A percentile compares a stretch with the other conserved stretches of the same genome.
Evolutionary conservation across 2,888 invertebrate genomes (phyloP).

Genomic region (Itoplectis maculator): DNA sequence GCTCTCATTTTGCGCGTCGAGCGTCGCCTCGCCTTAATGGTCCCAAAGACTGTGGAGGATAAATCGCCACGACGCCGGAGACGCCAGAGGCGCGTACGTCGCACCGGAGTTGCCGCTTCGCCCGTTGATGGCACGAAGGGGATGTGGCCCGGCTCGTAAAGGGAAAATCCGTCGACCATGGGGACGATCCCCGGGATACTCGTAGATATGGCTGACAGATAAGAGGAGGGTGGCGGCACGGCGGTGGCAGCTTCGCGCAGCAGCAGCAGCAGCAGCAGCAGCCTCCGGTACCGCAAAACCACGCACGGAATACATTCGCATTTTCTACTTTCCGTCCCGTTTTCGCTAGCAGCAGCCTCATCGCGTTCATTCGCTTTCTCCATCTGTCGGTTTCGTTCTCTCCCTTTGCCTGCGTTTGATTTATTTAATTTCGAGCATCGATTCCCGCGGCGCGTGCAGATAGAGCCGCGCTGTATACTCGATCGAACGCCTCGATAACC

Average conservation of each 20-base stretch:
- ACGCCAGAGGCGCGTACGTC: background rate
- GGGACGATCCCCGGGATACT: conserved; percentile 76
- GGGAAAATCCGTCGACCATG: conserved; percentile 74
- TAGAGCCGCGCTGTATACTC: conserved; percentile 15
- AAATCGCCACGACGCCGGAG: background rate
- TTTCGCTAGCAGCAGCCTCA: background rate
- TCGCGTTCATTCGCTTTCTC: conserved; percentile 43
- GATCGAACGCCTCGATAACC: conserved; percentile 66
- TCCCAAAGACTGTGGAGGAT: conserved; percentile 4
- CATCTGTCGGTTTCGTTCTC: conserved; percentile 34
- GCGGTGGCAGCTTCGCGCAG: too few species aligned
- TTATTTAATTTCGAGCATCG: conserved; percentile 80
- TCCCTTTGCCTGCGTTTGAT: conserved; percentile 72
- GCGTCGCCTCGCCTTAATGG: background rate
- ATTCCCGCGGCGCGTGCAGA: conserved; percentile 66
- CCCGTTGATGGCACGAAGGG: conserved; percentile 51
- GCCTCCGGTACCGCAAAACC: conserved; percentile 41
- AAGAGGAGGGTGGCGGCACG: conserved; percentile 70
- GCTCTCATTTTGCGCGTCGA: background rate
- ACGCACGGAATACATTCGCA: conserved; percentile 47
- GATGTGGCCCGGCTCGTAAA: conserved; percentile 70
- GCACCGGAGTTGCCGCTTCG: conserved; percentile 16
- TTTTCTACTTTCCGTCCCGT: conserved; percentile 20
- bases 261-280: background rate
- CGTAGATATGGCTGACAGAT: conserved; percentile 77